phyloP scores from a whole-genome alignment of 2,888 invertebrate genomes.

The Sarcophaga variegata region DNA sequence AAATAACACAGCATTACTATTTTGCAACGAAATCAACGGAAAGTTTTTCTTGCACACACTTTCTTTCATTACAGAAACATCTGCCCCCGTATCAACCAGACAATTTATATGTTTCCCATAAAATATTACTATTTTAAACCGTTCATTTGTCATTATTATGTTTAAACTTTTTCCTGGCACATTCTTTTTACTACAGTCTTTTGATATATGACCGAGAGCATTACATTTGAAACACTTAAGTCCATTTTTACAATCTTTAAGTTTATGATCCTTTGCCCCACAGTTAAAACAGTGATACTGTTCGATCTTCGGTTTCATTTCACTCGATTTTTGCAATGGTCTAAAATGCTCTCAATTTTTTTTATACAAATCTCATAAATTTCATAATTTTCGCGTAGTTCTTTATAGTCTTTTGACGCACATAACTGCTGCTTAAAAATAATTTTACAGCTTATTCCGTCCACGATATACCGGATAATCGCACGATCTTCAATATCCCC shows the following conservation, averaged over 20 bases:
- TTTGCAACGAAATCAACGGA: not conserved
- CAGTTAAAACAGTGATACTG: slow-evolving; percentile 14
- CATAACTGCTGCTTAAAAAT: not conserved
- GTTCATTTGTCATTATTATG: not conserved
- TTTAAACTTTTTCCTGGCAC: not conserved
- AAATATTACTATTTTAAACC: not conserved
- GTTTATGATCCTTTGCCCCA: slow-evolving; percentile 18
- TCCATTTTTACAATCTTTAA: slow-evolving; percentile 2
- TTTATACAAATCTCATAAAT: not conserved
- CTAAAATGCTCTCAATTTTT: not conserved
- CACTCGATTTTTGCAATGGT: not conserved
- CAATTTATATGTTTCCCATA: not conserved
- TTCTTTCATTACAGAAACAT: not conserved
- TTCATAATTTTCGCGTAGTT: not conserved
- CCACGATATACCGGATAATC: not conserved
- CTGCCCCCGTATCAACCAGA: not conserved
- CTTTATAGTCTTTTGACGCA: not conserved
- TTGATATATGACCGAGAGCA: not conserved
- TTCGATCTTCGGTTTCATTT: not conserved
- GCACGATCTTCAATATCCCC: not conserved
- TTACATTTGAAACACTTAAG: slow-evolving; percentile 25
- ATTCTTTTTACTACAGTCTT: too few species aligned
- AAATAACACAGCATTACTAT: not conserved
- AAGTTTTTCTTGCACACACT: not conserved
- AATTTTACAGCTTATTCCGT: not conserved